Evolutionary conservation across 2,888 invertebrate species (phyloP).

Genomic region (Drosophila lacicola): DNA sequence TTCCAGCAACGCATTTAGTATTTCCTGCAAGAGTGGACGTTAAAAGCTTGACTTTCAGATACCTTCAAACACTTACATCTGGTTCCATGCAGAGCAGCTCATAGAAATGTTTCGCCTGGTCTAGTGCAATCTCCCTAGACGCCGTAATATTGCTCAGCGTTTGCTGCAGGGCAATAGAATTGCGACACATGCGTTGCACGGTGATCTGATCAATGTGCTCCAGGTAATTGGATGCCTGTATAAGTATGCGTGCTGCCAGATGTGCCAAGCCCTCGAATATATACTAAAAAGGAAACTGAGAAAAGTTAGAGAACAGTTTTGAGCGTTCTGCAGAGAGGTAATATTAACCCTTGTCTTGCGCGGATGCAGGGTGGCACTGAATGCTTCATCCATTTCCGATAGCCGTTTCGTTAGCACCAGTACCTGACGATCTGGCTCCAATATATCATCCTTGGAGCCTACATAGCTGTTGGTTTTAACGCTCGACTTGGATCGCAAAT

Average conservation of each 20-base stretch:
- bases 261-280: constrained; percentile 95
- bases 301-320: not conserved
- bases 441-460: constrained; percentile 88
- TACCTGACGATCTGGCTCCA: constrained; percentile 91
- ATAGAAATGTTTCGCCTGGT: constrained; percentile 95
- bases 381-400: constrained; percentile 91
- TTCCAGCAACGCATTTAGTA: constrained; percentile 92
- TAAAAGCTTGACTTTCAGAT: not conserved
- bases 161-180: constrained; percentile 94
- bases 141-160: constrained; percentile 93
- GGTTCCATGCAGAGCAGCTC: constrained; percentile 93
- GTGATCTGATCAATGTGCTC: constrained; percentile 92
- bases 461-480: constrained; percentile 81
- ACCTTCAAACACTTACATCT: constrained; percentile 87
- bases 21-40: constrained; percentile 87
- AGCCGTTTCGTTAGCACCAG: constrained; percentile 92
- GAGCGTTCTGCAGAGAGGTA: fast-evolving
- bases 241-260: constrained; percentile 91
- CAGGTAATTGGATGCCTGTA: constrained; percentile 92
- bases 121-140: constrained; percentile 92
- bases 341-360: constrained; percentile 89
- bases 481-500: constrained; percentile 88
- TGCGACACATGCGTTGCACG: constrained; percentile 93
- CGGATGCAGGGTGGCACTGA: constrained; percentile 91
- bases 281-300: constrained; percentile 87